Percentiles rank a stretch among this genome's conserved stretches.
These are phyloP conservation scores for Ctena decussata DNA, from an alignment of 2,888 invertebrate genomes.

Conservation along the genomic window DNA sequence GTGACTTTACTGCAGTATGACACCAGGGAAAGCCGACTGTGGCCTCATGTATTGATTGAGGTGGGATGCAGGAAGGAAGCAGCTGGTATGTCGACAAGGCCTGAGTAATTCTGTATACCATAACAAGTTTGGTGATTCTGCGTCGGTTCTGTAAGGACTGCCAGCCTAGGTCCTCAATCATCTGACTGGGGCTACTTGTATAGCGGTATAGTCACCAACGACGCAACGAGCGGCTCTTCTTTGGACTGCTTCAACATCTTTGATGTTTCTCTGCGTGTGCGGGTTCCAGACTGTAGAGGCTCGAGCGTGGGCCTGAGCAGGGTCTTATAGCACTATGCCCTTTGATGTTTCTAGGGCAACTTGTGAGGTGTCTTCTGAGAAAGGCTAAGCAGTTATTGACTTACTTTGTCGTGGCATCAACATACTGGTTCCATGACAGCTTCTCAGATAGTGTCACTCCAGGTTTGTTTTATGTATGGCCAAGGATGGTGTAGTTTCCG, in stretches of 20 bases:
- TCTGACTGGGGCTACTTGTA: conserved; percentile 21
- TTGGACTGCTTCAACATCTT: not conserved
- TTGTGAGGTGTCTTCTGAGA: not conserved
- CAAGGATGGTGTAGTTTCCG: not conserved
- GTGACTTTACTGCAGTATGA: conserved; percentile 24
- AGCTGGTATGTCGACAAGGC: conserved; percentile 29
- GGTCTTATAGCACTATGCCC: not conserved
- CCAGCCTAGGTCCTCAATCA: conserved; percentile 17
- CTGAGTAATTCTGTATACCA: conserved; percentile 31
- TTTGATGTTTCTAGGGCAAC: not conserved
- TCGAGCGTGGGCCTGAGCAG: not conserved
- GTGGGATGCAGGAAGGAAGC: conserved; percentile 3
- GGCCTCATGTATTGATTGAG: not conserved
- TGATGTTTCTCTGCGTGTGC: not conserved
- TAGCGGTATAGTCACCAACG: conserved; percentile 27
- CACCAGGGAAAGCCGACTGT: not conserved
- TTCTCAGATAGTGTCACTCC: not conserved
- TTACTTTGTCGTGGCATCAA: not conserved
- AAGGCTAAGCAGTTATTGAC: not conserved
- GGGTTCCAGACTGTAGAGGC: not conserved
- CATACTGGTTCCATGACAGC: not conserved
- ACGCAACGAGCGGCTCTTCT: conserved; percentile 21
- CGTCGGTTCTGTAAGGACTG: conserved; percentile 14
- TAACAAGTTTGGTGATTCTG: conserved; percentile 10
- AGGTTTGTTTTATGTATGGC: not conserved